A percentile compares a stretch with the other conserved stretches of the same genome.
Conservation (phyloP, 2,888 invertebrate genomes). For the Caradrina clavipalpis region DNA sequence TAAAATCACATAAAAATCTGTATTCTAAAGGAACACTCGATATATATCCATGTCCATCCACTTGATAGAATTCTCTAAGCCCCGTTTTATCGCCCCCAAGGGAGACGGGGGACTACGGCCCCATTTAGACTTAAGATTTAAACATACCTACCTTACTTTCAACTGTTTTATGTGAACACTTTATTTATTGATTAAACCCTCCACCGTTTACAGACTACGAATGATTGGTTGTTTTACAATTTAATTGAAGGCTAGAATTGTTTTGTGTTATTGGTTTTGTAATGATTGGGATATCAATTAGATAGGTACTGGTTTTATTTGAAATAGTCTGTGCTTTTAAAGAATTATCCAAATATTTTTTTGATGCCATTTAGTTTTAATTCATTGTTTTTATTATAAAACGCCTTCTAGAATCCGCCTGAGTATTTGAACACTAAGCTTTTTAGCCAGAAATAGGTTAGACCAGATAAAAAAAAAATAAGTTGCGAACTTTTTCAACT, state of each 20-base stretch:
- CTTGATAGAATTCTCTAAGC: slow-evolving; percentile 47
- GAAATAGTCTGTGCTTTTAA: too few relatives aligned
- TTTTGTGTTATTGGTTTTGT: neutral
- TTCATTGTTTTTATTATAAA: too few relatives aligned
- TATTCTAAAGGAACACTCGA: slow-evolving; percentile 21
- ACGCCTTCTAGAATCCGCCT: too few relatives aligned
- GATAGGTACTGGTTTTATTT: neutral
- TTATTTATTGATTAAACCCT: slow-evolving; percentile 37
- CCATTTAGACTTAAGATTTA: slow-evolving; percentile 32
- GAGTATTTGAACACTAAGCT: too few relatives aligned
- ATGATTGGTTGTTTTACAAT: slow-evolving; percentile 39
- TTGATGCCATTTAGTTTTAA: too few relatives aligned
- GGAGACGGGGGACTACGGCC: slow-evolving; percentile 7
- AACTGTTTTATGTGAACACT: slow-evolving; percentile 27
- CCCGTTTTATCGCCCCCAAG: slow-evolving; percentile 37
- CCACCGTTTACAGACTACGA: slow-evolving; percentile 14
- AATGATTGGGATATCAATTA: slow-evolving; percentile 1
- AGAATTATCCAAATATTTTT: too few relatives aligned
- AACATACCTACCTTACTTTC: slow-evolving; percentile 15
- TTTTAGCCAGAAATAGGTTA: too few relatives aligned
- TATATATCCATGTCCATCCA: slow-evolving; percentile 21
- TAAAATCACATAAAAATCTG: slow-evolving; percentile 10
- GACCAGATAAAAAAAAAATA: too few relatives aligned
- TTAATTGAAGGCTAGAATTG: slow-evolving; percentile 7
- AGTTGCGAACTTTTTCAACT: too few relatives aligned